phyloP scores from a whole-genome alignment of 2,113 vertebrate genomes.

The Aviceda subcristata region DNA sequence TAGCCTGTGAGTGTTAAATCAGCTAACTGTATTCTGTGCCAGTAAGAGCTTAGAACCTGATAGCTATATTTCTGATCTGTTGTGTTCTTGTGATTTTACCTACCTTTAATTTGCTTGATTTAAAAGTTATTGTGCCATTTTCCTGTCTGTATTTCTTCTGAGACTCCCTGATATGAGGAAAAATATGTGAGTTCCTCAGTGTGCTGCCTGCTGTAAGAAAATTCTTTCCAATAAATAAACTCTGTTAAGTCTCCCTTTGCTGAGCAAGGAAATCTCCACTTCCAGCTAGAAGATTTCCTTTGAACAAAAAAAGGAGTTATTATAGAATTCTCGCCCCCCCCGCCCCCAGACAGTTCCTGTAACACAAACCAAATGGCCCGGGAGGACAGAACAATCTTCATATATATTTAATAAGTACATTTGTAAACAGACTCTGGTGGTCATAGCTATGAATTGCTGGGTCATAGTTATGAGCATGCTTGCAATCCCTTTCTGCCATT shows the following conservation, averaged over 20 bases:
- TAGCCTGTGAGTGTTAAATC: background rate
- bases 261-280: background rate
- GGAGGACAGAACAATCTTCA: background rate
- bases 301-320: background rate
- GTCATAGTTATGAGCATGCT: background rate
- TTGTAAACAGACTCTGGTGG: background rate
- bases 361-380: background rate
- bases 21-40: background rate
- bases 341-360: fast-evolving
- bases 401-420: background rate
- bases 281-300: background rate
- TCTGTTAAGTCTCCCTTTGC: background rate
- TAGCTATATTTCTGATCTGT: background rate
- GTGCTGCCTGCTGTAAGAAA: background rate
- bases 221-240: background rate
- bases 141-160: background rate
- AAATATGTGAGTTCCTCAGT: background rate
- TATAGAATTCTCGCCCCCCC: background rate
- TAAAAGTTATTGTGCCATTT: background rate
- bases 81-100: background rate
- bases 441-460: background rate
- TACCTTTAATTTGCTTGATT: background rate
- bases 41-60: background rate
- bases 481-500: background rate
- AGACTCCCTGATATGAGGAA: background rate